A percentile compares a stretch with the other conserved stretches of the same genome.
Evolutionary conservation across 2,797 vertebrate genomes (phyloP).

Genomic region (Squalus acanthias): DNA sequence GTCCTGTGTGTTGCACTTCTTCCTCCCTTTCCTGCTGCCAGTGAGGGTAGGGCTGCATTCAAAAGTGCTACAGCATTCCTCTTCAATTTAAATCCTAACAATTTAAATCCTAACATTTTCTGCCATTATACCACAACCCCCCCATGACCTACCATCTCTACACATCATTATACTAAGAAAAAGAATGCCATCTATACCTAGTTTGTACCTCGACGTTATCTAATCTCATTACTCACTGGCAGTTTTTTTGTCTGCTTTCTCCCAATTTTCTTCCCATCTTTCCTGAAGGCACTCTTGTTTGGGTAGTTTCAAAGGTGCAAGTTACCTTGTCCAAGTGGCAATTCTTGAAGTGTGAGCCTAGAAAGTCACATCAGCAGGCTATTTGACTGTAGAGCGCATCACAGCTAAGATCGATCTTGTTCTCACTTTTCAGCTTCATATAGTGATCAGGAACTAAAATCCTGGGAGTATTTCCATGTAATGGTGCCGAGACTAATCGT

Average conservation of each 20-base stretch:
- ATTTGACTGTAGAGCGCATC: background rate
- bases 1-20: background rate
- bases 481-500: background rate
- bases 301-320: background rate
- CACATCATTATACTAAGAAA: background rate
- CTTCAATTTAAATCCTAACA: background rate
- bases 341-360: background rate
- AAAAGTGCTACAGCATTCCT: background rate
- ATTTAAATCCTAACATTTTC: background rate
- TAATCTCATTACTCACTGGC: background rate
- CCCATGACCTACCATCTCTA: background rate
- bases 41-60: background rate
- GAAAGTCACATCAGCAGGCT: background rate
- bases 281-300: background rate
- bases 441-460: background rate
- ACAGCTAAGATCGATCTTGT: background rate
- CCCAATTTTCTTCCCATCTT: background rate
- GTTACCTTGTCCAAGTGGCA: background rate
- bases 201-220: background rate
- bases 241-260: background rate
- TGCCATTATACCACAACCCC: background rate
- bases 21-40: background rate
- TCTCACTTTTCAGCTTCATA: background rate
- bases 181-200: background rate
- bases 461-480: background rate